Evolutionary conservation across 1,140 invertebrate species (phyloP), one percentile per base, ranked within the genome.

Genomic region (Gryon sp.): DNA sequence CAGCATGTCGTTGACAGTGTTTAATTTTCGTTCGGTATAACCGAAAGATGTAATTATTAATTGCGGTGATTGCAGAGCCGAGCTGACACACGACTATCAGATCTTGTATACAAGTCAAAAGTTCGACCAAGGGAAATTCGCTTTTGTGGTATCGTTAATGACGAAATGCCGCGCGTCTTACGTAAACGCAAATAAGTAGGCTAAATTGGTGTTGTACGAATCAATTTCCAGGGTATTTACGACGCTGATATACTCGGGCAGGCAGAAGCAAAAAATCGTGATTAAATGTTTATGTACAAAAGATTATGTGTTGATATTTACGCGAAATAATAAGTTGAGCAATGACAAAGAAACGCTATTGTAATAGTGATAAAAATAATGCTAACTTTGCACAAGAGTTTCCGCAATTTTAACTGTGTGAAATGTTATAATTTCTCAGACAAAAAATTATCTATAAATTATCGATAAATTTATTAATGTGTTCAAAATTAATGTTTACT

Each of bases 121-220:
- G 16, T 20, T 50, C 32, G 20, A 30, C n/a, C 15, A 22, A 45
- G 16, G 43, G 45, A 16, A 40, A 28, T 18, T 63, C 24, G 52
- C 32, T 63, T 52, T 52, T 63, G 60, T 24, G 60, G 45, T 32
- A 52, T 40, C 32, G 46, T 52, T 43, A 52, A 15, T 52, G 36
- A 34, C 14, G 60, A 62, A 62, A 62, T 46, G 20, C 9, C 16
- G 55, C 26, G n/a, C 22, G 20, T 9, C 20, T 63, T 63, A 52
- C 41, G 60, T 52, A 63, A 50, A 62, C 32, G 6, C 32, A 2
- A 30, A 30, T n/a, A 40, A 50, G 11, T 20, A 43, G n/a, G 7
- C 2, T 15, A 38, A 59, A 41, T 40, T 41, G 32, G 20, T 24
- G 18, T 43, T 24, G 22, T 22, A 18, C 9, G 20, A 50, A 62